Evolutionary conservation across 2,888 invertebrate genomes (phyloP), one percentile per base, ranked within the genome.

Genomic region (Kryphioiulus occultus): DNA sequence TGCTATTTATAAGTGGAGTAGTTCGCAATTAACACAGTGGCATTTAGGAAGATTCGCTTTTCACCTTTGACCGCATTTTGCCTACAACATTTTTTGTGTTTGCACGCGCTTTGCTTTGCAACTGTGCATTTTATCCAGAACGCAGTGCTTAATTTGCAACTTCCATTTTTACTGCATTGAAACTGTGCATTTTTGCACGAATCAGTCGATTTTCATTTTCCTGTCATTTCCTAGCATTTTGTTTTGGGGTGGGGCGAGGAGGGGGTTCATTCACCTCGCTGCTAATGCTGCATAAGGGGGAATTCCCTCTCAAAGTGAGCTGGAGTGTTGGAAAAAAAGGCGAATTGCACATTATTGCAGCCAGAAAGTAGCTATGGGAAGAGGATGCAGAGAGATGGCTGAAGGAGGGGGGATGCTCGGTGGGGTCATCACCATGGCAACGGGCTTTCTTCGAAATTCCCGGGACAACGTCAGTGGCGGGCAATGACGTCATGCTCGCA

Each of bases 401-500:
- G 82, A 82, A n/a, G 26, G 7, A 7, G 82, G 15, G 32, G 82
- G 19, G 26, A 19, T 30, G 82, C 26, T 35, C 19, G 83, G 2
- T 83, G 83, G 82, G 39, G 83, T 83, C 83, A 83, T 83, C 83
- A 35, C 83, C 83, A 30, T 83, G 39, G 83, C 32, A 83, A 83
- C 83, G 39, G 30, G 15, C 39, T 39, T 83, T 83, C 39, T 35
- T 83, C 83, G 83, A 83, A 83, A 83, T 83, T 83, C 83, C 83
- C 83, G 83, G 83, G 83, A 3, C 39, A 39, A 35, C 83, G 39
- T 83, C 32, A 35, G 3, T 12, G 83, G 19, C 32, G 39, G 17
- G 17, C 83, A 39, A 83, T 83, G 83, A 83, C 83, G 83, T 83
- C 83, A 83, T 39, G 32, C 17, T 0, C 30, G 35, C 83, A 83